phyloP scores from a whole-genome alignment of 2,113 vertebrate genomes.

The Ceuthmochares aereus region DNA sequence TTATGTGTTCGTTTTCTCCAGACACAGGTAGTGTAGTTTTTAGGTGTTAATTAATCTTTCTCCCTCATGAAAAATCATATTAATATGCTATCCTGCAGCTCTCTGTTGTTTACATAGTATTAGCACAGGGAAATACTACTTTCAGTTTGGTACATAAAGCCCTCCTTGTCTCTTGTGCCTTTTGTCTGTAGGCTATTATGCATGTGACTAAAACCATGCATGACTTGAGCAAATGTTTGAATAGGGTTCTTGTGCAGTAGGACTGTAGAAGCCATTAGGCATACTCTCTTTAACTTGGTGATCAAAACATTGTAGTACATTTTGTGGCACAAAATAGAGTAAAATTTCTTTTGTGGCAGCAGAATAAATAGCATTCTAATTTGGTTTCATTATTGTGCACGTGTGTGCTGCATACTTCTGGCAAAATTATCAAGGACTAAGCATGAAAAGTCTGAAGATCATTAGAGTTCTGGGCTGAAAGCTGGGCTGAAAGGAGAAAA shows the following conservation, averaged over 20 bases:
- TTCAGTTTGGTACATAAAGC: conserved; percentile 63
- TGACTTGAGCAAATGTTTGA: conserved; percentile 72
- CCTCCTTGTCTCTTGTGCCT: conserved; percentile 61
- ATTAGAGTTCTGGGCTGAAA: background rate
- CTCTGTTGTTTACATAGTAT: conserved; percentile 39
- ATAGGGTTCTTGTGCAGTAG: conserved; percentile 65
- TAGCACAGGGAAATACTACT: conserved; percentile 46
- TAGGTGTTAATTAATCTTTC: background rate
- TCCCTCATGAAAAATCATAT: background rate
- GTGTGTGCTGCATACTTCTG: background rate
- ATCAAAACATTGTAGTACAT: conserved; percentile 61
- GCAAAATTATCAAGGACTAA: background rate
- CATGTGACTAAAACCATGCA: conserved; percentile 61
- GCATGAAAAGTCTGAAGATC: background rate
- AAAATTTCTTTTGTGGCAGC: conserved; percentile 55
- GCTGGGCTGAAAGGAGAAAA: background rate
- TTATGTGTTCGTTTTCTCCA: background rate
- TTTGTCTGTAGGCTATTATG: conserved; percentile 64
- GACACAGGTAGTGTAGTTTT: background rate
- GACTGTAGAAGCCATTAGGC: conserved; percentile 50
- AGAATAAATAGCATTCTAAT: conserved; percentile 43
- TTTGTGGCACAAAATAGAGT: conserved; percentile 41
- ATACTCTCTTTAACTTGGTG: conserved; percentile 21
- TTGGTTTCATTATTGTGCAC: background rate
- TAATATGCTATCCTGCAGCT: background rate